Percentiles rank a stretch among this genome's conserved stretches.
These are phyloP conservation scores for Exaiptasia diaphana DNA, from an alignment of 64 coral and sea anemone genomes.

Conservation along the genomic window DNA sequence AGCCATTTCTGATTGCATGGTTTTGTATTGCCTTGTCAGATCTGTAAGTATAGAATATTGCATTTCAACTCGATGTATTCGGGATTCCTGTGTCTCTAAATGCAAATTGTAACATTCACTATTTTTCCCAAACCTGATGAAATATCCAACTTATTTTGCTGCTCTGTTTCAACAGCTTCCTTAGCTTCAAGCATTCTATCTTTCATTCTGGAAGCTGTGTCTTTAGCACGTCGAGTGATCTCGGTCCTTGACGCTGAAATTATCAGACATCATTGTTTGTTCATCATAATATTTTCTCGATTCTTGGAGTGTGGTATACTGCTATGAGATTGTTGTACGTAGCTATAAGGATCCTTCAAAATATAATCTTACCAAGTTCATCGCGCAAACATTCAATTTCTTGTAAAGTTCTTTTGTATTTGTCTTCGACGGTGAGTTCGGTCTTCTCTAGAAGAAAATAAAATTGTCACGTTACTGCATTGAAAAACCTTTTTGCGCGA, in stretches of 20 bases:
- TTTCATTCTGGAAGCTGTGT: conserved; percentile 91
- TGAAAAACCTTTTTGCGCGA: not conserved
- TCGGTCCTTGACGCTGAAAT: conserved; percentile 78
- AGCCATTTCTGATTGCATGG: conserved; percentile 99
- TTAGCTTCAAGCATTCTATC: conserved; percentile 88
- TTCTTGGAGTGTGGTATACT: no score
- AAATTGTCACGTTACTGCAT: not conserved
- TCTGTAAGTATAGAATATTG: conserved; percentile 40
- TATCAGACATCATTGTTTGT: not conserved
- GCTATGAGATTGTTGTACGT: not conserved
- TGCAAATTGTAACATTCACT: not conserved
- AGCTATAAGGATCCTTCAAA: not conserved
- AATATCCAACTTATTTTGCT: conserved; percentile 93
- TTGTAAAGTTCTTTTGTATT: conserved; percentile 93
- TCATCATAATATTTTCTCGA: not conserved
- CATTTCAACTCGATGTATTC: not conserved
- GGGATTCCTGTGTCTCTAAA: not conserved
- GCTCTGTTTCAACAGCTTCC: conserved; percentile 86
- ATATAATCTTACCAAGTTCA: conserved; percentile 68
- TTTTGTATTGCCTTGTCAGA: conserved; percentile 96
- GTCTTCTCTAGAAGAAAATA: conserved; percentile 64
- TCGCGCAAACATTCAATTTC: conserved; percentile 95
- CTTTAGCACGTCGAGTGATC: conserved; percentile 76
- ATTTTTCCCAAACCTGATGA: conserved; percentile 67
- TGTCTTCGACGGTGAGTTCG: conserved; percentile 96